A percentile compares a stretch with the other conserved stretches of the same genome.
Evolutionary conservation across 2,888 invertebrate species (phyloP).

Genomic region (Leptinotarsa juncta): DNA sequence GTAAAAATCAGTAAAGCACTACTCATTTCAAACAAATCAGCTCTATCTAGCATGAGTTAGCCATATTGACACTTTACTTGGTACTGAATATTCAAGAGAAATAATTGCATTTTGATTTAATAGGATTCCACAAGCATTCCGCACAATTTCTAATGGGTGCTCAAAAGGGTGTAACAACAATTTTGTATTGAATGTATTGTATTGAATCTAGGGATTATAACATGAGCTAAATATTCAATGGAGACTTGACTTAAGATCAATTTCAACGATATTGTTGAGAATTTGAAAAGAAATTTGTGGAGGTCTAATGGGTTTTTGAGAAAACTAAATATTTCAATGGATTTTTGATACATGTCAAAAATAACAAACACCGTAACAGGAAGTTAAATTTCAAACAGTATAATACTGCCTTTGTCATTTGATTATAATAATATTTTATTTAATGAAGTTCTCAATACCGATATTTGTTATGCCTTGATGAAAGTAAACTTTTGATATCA

Average conservation of each 20-base stretch:
- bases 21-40: too few relatives aligned
- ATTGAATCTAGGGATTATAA: constrained; percentile 51
- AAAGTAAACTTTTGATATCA: too few relatives aligned
- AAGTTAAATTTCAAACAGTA: neutral
- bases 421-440: too few relatives aligned
- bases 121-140: neutral
- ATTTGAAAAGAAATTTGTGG: constrained; percentile 38
- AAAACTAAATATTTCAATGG: constrained; percentile 29
- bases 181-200: constrained; percentile 46
- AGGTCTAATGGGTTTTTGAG: constrained; percentile 30
- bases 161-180: constrained; percentile 48
- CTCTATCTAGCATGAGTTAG: too few relatives aligned
- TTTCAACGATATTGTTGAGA: constrained; percentile 40
- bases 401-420: too few relatives aligned
- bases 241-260: constrained; percentile 40
- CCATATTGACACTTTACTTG: too few relatives aligned
- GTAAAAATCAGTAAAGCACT: too few relatives aligned
- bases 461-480: too few relatives aligned
- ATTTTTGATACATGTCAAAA: constrained; percentile 31
- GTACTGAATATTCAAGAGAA: neutral
- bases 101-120: neutral
- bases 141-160: constrained; percentile 47
- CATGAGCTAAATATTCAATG: constrained; percentile 47
- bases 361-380: constrained; percentile 27
- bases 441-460: too few relatives aligned